phyloP scores from a whole-genome alignment of 2,797 vertebrate genomes.

The Gambusia yucatana region DNA sequence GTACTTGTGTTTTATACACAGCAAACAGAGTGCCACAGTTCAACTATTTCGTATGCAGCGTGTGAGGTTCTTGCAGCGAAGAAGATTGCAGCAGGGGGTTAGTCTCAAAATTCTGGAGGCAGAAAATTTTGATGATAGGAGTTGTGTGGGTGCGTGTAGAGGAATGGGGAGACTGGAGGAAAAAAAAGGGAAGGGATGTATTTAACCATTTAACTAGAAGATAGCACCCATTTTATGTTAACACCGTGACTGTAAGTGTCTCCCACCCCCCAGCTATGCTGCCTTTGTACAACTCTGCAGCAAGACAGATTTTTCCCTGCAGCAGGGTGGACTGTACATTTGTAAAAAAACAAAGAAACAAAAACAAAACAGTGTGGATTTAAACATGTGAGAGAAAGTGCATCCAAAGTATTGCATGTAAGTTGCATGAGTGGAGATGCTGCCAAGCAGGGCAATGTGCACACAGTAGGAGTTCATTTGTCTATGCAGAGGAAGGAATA shows the following conservation, averaged over 20 bases:
- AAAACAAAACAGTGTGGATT: conserved; percentile 11
- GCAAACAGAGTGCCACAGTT: conserved; percentile 30
- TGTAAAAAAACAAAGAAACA: neutral
- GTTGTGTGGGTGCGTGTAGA: conserved; percentile 53
- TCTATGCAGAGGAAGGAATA: conserved; percentile 47
- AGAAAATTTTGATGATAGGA: conserved; percentile 44
- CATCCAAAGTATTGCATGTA: conserved; percentile 58
- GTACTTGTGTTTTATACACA: conserved; percentile 10
- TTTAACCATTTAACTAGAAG: conserved; percentile 83
- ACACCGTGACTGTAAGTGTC: conserved; percentile 55
- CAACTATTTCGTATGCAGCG: conserved; percentile 56
- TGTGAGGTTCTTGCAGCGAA: conserved; percentile 44
- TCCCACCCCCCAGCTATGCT: conserved; percentile 31
- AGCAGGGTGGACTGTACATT: conserved; percentile 30
- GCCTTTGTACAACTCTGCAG: conserved; percentile 65
- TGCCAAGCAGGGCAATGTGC: conserved; percentile 53
- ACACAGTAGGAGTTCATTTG: conserved; percentile 39
- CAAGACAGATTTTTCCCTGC: conserved; percentile 53
- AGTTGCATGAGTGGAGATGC: conserved; percentile 52
- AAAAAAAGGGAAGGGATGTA: conserved; percentile 72
- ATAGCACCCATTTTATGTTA: conserved; percentile 74
- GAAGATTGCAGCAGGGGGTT: conserved; percentile 22
- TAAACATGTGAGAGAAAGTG: conserved; percentile 11
- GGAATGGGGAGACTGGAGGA: conserved; percentile 41
- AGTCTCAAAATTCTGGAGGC: conserved; percentile 27